Percentiles rank a stretch among this genome's conserved stretches.
Conservation (phyloP, 2,797 vertebrate species). For the Rhabdomys pumilio region DNA sequence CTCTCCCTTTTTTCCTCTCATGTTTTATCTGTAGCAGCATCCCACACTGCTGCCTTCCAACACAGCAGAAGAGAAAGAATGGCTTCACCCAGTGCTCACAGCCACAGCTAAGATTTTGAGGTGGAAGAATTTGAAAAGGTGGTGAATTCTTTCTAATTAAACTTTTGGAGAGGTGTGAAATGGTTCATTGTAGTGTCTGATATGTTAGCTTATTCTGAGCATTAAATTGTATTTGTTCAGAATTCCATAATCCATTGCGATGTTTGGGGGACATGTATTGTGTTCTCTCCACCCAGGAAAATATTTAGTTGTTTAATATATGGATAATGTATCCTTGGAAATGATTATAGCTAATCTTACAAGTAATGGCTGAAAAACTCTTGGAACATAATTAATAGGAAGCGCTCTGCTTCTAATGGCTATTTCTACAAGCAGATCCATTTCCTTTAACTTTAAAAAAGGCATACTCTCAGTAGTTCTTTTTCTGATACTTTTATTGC, state of each 20-base stretch:
- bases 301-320: constrained; percentile 19
- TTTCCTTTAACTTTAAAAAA: constrained; percentile 13
- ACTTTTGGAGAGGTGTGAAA: background rate
- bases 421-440: background rate
- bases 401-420: background rate
- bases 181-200: background rate
- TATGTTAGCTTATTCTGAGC: background rate
- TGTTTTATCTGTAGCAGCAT: background rate
- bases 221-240: background rate
- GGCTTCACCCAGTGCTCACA: background rate
- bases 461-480: background rate
- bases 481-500: background rate
- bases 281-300: background rate
- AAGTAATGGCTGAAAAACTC: constrained; percentile 13
- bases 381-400: constrained; percentile 6
- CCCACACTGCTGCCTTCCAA: background rate
- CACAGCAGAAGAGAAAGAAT: background rate
- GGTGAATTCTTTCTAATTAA: background rate
- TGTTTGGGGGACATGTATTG: background rate
- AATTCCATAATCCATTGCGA: background rate
- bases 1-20: background rate
- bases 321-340: constrained; percentile 42
- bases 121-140: background rate
- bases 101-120: background rate
- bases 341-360: constrained; percentile 31